Conservation (phyloP, 2,113 vertebrate species). For the Scophthalmus maximus region DNA sequence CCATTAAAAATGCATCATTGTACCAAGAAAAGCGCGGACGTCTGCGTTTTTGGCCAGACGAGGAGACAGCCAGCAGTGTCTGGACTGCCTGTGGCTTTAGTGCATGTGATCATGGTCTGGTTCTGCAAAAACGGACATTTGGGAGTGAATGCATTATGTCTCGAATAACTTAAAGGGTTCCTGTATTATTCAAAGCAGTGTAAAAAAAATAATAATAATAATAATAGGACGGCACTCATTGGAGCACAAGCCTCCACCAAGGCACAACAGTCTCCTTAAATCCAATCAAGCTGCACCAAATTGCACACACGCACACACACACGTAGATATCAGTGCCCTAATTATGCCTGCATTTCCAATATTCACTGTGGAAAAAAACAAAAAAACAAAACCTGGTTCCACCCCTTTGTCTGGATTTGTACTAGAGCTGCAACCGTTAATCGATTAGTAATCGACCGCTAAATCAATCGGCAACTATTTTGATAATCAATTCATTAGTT, state of each 20-base stretch:
- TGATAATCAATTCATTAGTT: too few relatives aligned
- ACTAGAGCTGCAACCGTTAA: too few relatives aligned
- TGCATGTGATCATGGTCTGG: neutral
- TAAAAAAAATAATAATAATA: neutral
- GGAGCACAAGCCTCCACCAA: neutral
- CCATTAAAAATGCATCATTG: conserved; percentile 79
- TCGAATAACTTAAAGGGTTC: neutral
- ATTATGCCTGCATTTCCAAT: too few relatives aligned
- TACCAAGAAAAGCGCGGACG: conserved; percentile 64
- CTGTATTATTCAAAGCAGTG: neutral
- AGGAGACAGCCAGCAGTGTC: conserved; percentile 44
- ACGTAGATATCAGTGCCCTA: too few relatives aligned
- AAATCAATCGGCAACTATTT: too few relatives aligned
- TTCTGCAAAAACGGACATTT: conserved; percentile 6
- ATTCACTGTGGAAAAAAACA: too few relatives aligned
- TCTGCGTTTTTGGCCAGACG: conserved; percentile 61
- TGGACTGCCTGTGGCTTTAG: conserved; percentile 46
- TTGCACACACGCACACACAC: neutral
- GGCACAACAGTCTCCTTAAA: neutral
- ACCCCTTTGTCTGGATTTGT: too few relatives aligned
- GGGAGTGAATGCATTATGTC: neutral
- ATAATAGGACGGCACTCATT: too few relatives aligned
- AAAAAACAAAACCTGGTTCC: too few relatives aligned
- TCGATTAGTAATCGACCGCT: too few relatives aligned
- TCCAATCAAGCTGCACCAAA: neutral